Percentiles rank a stretch among this genome's conserved stretches.
These are phyloP conservation scores for Chionomys nivalis DNA, from an alignment of 2,113 vertebrate species.

Conservation along the genomic window DNA sequence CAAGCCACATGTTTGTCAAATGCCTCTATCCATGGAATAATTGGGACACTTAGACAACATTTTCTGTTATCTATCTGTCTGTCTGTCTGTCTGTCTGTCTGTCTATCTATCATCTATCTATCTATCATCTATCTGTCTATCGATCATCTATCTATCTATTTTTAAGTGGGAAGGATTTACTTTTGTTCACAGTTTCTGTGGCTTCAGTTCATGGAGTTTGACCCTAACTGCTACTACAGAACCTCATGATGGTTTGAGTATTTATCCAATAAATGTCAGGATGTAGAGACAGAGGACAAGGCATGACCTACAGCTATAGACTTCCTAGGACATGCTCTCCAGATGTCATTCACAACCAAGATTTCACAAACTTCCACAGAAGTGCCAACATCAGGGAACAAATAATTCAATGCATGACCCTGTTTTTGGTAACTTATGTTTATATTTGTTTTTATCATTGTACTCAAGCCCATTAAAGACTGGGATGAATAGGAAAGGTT, in stretches of 20 bases:
- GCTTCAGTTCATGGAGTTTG: neutral
- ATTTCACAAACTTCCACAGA: neutral
- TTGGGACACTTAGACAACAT: neutral
- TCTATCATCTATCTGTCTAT: too few relatives aligned
- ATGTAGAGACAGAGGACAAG: neutral
- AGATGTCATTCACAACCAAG: neutral
- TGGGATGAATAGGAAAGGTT: neutral
- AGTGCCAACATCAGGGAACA: neutral
- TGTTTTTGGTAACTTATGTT: neutral
- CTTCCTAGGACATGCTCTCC: neutral
- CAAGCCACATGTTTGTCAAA: neutral
- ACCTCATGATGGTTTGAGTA: neutral
- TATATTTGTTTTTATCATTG: neutral
- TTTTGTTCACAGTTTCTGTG: neutral
- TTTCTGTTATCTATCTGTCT: neutral
- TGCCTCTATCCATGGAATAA: neutral
- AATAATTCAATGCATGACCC: neutral
- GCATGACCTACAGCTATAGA: neutral
- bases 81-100: neutral
- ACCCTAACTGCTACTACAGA: neutral
- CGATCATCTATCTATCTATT: too few relatives aligned
- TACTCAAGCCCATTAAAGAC: too few relatives aligned
- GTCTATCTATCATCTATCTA: too few relatives aligned
- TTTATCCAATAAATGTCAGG: neutral
- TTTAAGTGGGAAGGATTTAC: neutral